phyloP scores from a whole-genome alignment of 2,113 vertebrate genomes.

The Anser brachyrhynchus region DNA sequence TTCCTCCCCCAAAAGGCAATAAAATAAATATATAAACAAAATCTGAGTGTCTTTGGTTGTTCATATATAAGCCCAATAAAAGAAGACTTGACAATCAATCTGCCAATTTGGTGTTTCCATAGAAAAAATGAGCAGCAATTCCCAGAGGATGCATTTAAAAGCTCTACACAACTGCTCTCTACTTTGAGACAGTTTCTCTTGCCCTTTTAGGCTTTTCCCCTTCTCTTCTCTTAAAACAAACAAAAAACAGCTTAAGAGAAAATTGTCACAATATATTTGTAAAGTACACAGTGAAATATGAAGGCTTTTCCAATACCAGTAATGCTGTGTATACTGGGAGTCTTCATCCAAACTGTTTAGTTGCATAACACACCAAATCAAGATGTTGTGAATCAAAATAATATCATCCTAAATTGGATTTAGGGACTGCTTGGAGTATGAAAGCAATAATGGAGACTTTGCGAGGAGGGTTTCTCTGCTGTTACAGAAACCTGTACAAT shows the following conservation, averaged over 20 bases:
- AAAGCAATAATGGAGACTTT: background rate
- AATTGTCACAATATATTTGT: background rate
- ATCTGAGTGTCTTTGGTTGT: background rate
- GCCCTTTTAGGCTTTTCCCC: background rate
- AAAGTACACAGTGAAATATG: background rate
- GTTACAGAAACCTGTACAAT: background rate
- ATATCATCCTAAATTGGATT: background rate
- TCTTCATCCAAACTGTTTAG: background rate
- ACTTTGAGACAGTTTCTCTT: background rate
- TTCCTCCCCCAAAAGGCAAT: background rate
- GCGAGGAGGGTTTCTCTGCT: background rate
- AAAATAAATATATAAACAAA: background rate
- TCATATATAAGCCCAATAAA: background rate
- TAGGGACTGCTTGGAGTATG: background rate
- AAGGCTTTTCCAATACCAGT: background rate
- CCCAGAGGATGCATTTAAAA: constrained; percentile 5
- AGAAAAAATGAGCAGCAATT: background rate
- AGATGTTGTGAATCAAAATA: background rate
- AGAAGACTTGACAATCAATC: background rate
- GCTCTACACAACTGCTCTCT: background rate
- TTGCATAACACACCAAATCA: background rate
- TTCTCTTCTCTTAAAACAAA: background rate
- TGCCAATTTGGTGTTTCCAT: background rate
- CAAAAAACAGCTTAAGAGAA: background rate
- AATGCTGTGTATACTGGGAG: background rate